phyloP scores from a whole-genome alignment of 2,888 invertebrate species.

The Cremastinae sp. region DNA sequence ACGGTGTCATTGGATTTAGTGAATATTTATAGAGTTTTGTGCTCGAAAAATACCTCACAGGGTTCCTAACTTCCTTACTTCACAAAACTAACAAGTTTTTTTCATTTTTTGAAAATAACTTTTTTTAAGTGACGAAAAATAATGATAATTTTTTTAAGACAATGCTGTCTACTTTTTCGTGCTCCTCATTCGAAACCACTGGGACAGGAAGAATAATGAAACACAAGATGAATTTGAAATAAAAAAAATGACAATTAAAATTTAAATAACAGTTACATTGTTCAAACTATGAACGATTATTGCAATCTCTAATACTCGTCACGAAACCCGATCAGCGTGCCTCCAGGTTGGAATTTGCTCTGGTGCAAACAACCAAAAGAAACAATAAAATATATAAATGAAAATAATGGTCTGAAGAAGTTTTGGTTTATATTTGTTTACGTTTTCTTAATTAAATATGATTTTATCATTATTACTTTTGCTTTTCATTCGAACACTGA shows the following conservation, averaged over 20 bases:
- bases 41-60: constrained; percentile 17
- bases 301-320: constrained; percentile 15
- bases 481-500: constrained; percentile 18
- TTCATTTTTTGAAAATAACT: constrained; percentile 23
- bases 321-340: constrained; percentile 25
- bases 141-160: constrained; percentile 32
- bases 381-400: constrained; percentile 11
- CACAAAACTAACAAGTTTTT: neutral
- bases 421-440: neutral
- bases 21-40: constrained; percentile 25
- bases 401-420: neutral
- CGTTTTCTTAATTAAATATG: neutral
- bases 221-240: no score
- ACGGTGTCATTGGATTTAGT: constrained; percentile 55
- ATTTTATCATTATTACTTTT: neutral
- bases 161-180: constrained; percentile 56
- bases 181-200: constrained; percentile 56
- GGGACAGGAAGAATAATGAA: constrained; percentile 30
- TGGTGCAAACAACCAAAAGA: constrained; percentile 21
- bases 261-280: no score
- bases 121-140: constrained; percentile 21
- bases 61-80: neutral
- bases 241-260: neutral
- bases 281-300: neutral
- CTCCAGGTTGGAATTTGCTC: constrained; percentile 12